Base-by-base conservation (phyloP, 2,113 vertebrate genomes). In the Etheostoma spectabile region DNA sequence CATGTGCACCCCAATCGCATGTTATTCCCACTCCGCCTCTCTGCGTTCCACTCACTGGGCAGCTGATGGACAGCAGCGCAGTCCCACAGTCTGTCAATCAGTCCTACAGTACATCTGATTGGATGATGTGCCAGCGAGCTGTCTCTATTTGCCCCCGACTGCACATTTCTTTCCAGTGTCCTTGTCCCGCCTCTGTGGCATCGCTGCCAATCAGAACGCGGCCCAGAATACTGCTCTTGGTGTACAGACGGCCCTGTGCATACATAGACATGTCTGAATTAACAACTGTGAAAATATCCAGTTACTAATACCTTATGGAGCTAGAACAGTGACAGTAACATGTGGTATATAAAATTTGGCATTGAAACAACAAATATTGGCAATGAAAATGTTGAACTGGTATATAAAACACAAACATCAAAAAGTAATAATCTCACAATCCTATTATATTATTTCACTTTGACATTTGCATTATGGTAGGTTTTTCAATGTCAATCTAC, bases 131-230 rank as follows among this genome's bases (percentile, higher is more conserved):
- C 96, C 96, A 97, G 46, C 77, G 78, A 0, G 92, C 92, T 0
- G 91, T 95, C 86, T 97, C 96, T 84, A 91, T 90, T 45, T 95
- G 96, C 0, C 94, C 94, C 33, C 33, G 87, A 67, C 76, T 82
- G 84, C 94, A 95, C 95, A 94, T 96, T 67, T 96, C 95, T 84
- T 86, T 93, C 96, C 96, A 96, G 92, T 97, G 96, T 38, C 66
- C 89, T 76, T 79, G 74, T 49, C 96, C 95, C 0, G 71, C 76
- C 63, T 94, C 93, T 0, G 92, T 88, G 27, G 81, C 89, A 0
- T 66, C 74, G 0, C 78, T 73, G 30, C 96, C 95, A 70, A 97
- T 95, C 82, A 89, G 62, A 63, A 96, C 93, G 0, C 33, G 79
- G 4, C 96, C 96, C 84, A 97, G 88, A 10, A 59, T 22, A 0